phyloP scores from a whole-genome alignment of 30 jellyfish, hydroid and myxozoan species.

The Calvadosia cruxmelitensis region DNA sequence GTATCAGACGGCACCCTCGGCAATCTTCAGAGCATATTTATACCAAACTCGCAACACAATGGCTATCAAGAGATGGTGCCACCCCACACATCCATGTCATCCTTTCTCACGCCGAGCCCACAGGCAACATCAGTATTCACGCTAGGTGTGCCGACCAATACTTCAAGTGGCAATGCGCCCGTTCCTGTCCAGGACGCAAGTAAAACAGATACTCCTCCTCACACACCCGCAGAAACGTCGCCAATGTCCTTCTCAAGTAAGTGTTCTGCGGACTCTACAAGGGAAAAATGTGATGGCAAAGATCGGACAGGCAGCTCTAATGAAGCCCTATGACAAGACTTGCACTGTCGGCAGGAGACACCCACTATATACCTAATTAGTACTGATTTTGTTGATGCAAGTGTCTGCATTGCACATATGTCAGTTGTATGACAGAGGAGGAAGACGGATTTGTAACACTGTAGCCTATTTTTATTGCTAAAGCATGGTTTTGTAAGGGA shows the following conservation, averaged over 20 bases:
- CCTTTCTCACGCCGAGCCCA: conserved; percentile 74
- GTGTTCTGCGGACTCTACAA: too few species aligned
- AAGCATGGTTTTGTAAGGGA: too few species aligned
- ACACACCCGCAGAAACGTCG: conserved; percentile 56
- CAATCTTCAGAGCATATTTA: conserved; percentile 53
- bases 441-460: too few species aligned
- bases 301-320: too few species aligned
- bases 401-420: too few species aligned
- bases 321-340: too few species aligned
- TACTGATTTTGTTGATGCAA: too few species aligned
- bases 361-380: too few species aligned
- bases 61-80: conserved; percentile 39
- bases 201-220: conserved; percentile 77
- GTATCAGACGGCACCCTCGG: conserved; percentile 53
- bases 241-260: conserved; percentile 55
- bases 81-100: conserved; percentile 30
- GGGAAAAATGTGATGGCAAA: too few species aligned
- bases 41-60: conserved; percentile 62
- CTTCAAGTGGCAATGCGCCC: conserved; percentile 21
- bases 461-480: too few species aligned
- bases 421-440: too few species aligned
- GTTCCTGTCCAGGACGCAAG: conserved; percentile 34
- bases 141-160: conserved; percentile 46
- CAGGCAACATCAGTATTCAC: conserved; percentile 65
- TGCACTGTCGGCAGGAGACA: too few species aligned